A percentile compares a stretch with the other conserved stretches of the same genome.
Evolutionary conservation across 1,140 invertebrate species (phyloP).

Genomic region (Monomorium pharaonis): DNA sequence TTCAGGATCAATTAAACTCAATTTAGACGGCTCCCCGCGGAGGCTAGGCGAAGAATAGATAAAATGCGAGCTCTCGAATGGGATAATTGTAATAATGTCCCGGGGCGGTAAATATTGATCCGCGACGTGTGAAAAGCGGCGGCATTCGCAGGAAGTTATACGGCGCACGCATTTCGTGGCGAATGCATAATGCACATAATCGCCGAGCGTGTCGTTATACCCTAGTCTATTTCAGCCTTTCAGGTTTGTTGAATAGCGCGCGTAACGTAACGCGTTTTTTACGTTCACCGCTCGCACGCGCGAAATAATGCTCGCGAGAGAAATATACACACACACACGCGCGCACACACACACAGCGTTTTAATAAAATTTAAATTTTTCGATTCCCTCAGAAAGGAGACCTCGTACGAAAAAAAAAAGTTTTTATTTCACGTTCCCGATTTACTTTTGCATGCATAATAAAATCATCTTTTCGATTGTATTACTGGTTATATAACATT

Average conservation of each 20-base stretch:
- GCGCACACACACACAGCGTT: background rate
- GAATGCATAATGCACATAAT: constrained; percentile 22
- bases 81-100: background rate
- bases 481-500: background rate
- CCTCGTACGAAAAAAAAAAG: background rate
- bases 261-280: constrained; percentile 23
- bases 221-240: constrained; percentile 31
- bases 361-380: constrained; percentile 15
- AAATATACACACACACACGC: background rate
- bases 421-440: background rate
- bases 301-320: background rate
- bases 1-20: background rate
- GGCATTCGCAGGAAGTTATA: constrained; percentile 26
- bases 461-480: background rate
- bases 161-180: constrained; percentile 12
- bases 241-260: background rate
- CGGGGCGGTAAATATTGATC: constrained; percentile 7
- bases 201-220: background rate
- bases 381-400: background rate
- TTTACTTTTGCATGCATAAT: constrained; percentile 4
- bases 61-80: background rate
- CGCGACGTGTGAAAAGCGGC: background rate
- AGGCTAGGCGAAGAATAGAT: background rate
- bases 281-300: background rate
- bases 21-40: background rate